Evolutionary conservation across 2,888 invertebrate species (phyloP).

Genomic region (Elysia crispata): DNA sequence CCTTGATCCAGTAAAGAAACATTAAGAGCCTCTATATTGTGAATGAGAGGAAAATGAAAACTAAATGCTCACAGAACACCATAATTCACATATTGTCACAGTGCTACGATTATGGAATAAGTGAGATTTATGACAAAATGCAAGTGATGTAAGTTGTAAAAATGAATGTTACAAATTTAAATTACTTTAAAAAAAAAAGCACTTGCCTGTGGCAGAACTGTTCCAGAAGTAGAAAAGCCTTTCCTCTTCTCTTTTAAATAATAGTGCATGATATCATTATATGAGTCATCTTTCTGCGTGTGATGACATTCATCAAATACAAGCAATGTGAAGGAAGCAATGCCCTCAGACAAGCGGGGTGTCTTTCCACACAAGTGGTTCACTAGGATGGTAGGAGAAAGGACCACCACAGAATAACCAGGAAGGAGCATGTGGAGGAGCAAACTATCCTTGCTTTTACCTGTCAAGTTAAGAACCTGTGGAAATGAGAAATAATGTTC

Average conservation of each 20-base stretch:
- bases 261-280: slow-evolving; percentile 56
- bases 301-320: slow-evolving; percentile 62
- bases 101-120: too few species aligned
- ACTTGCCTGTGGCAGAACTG: too few species aligned
- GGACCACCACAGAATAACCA: slow-evolving; percentile 59
- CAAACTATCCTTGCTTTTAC: slow-evolving; percentile 43
- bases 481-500: not conserved
- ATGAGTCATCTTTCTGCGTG: slow-evolving; percentile 56
- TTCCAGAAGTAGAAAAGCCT: too few species aligned
- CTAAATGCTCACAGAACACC: too few species aligned
- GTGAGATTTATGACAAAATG: too few species aligned
- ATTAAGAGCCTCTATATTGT: too few species aligned
- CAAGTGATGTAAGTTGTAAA: too few species aligned
- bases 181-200: too few species aligned
- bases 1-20: too few species aligned
- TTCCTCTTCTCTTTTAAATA: slow-evolving; percentile 50
- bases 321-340: slow-evolving; percentile 51
- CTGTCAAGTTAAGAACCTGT: slow-evolving; percentile 41
- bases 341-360: slow-evolving; percentile 11
- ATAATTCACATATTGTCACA: too few species aligned
- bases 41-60: too few species aligned
- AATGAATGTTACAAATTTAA: too few species aligned
- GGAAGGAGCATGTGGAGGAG: slow-evolving; percentile 48
- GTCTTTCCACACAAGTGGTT: slow-evolving; percentile 55
- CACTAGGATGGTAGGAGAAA: slow-evolving; percentile 72